These are phyloP conservation scores for Pseudomyrmex cubaensis DNA, from an alignment of 1,140 invertebrate genomes.

Conservation along the genomic window DNA sequence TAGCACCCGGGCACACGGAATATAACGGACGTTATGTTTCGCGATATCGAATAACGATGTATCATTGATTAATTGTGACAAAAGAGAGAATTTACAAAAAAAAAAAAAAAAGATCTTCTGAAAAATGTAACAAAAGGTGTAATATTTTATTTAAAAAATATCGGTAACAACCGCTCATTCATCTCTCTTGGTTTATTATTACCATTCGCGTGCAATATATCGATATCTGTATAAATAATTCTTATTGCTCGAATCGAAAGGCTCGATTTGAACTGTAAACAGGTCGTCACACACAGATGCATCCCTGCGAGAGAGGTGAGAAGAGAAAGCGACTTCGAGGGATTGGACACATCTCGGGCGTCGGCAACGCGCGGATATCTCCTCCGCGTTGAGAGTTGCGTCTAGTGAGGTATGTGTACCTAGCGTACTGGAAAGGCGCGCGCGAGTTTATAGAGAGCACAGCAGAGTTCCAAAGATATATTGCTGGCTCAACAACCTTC, in stretches of 20 bases:
- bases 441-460: constrained; percentile 55
- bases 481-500: constrained; percentile 66
- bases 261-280: not conserved
- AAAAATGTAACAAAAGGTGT: not conserved
- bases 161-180: too few species aligned
- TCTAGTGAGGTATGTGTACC: constrained; percentile 54
- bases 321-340: constrained; percentile 7
- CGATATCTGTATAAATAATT: too few species aligned
- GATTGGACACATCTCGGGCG: constrained; percentile 38
- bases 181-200: too few species aligned
- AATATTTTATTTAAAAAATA: not conserved
- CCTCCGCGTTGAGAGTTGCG: constrained; percentile 33
- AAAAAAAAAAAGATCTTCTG: constrained; percentile 1
- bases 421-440: constrained; percentile 43
- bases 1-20: constrained; percentile 11
- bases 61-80: constrained; percentile 1
- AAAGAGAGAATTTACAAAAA: not conserved
- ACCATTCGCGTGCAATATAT: too few species aligned
- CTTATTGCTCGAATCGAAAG: not conserved
- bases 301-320: constrained; percentile 19
- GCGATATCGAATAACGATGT: constrained; percentile 18
- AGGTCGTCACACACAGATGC: constrained; percentile 11
- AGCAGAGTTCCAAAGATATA: constrained; percentile 63
- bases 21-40: not conserved
- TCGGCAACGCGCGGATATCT: constrained; percentile 46